Evolutionary conservation across 2,888 invertebrate species (phyloP), one percentile per base, ranked within the genome.

Genomic region (Drosophila mimica): DNA sequence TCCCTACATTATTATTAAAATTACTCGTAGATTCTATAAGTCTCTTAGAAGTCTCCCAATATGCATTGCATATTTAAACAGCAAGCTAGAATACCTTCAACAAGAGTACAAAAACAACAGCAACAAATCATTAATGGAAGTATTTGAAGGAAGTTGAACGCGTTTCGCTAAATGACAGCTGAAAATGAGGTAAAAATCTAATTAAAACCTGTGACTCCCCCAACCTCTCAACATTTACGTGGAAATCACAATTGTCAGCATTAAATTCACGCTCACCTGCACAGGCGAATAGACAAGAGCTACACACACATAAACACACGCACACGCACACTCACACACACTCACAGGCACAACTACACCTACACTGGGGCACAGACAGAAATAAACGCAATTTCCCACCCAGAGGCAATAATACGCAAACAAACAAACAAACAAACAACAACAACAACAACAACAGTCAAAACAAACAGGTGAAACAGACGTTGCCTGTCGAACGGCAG

Each of bases 201-300:
- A 88, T 86, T 86, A 83, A 87, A 76, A 76, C 68, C 74, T 53
- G 71, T 74, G 66, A 65, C 60, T 49, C 25, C 30, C 9, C n/a
- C 1, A 28, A 40, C 15, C 8, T 15, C 4, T 1, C 28, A 40
- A n/a, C 48, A 57, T 57, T 60, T 57, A 69, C 48, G 66, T 56
- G 65, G 71, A 88, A 88, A 87, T 86, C 84, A 86, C 85, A 87
- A 86, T 88, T 86, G 84, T 86, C 87, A 81, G 89, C 82, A 70
- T 69, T 74, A 78, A 83, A 76, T 74, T 82, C 64, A 68, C 62
- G 69, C 80, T 71, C 74, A 81, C 74, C 79, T 71, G 72, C 51
- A 49, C 78, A 61, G 51, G 59, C 54, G 15, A 53, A 73, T 52
- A 62, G 62, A 66, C 51, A 61, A 58, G 70, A 64, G 28, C 56